Percentiles rank a stretch among this genome's conserved stretches.
Evolutionary conservation across 2,888 invertebrate genomes (phyloP).

Genomic region (Halictus quadricinctus): DNA sequence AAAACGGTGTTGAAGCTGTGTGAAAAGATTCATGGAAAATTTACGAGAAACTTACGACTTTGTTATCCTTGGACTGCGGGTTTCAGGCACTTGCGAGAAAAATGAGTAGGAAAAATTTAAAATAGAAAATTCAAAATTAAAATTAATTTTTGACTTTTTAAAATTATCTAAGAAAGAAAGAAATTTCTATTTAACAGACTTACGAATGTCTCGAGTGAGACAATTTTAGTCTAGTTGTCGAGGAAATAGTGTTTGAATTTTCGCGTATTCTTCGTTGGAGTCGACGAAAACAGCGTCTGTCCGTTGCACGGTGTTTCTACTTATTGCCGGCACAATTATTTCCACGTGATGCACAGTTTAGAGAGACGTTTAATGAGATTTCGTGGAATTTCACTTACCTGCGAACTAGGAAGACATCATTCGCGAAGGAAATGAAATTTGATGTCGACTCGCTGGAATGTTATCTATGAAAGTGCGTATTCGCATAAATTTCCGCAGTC

Average conservation of each 20-base stretch:
- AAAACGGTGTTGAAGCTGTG: neutral
- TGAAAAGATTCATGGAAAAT: neutral
- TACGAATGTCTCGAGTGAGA: no score
- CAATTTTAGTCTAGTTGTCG: no score
- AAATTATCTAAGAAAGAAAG: no score
- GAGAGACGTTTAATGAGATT: neutral
- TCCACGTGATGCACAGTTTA: no score
- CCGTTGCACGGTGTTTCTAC: no score
- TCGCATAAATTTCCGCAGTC: neutral
- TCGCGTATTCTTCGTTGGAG: no score
- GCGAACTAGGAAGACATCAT: neutral
- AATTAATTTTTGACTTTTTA: no score
- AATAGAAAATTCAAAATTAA: neutral
- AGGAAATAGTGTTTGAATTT: no score
- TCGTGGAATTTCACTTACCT: neutral
- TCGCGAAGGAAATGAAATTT: neutral
- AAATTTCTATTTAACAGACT: no score
- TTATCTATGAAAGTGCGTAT: neutral
- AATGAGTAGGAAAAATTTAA: neutral
- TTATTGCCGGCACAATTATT: neutral
- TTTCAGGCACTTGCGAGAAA: neutral
- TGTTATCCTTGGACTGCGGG: neutral
- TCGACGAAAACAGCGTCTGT: no score
- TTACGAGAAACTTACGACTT: neutral
- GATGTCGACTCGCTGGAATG: neutral